Percentiles rank a stretch among this genome's conserved stretches.
Evolutionary conservation across 2,113 vertebrate genomes (phyloP).

Genomic region (Labrus mixtus): DNA sequence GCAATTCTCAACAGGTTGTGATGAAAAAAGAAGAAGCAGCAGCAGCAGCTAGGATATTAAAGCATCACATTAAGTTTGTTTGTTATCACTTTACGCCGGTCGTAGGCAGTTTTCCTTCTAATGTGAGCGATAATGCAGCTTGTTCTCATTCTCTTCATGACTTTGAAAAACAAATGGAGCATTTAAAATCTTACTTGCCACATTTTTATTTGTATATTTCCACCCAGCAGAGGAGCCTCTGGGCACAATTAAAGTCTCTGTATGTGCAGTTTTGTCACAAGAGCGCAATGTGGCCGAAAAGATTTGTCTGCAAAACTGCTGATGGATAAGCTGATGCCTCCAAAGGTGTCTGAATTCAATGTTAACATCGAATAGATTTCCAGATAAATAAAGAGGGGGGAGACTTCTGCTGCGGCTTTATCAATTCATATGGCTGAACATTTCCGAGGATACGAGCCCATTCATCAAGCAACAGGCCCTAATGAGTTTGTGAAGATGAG

Average conservation of each 20-base stretch:
- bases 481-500: slow-evolving; percentile 59
- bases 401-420: neutral
- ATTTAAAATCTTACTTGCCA: neutral
- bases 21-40: slow-evolving; percentile 19
- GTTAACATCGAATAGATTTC: slow-evolving; percentile 2
- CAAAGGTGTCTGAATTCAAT: neutral
- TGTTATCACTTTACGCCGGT: neutral
- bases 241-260: neutral
- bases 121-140: neutral
- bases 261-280: neutral
- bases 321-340: slow-evolving; percentile 2
- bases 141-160: neutral
- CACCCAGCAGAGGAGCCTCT: neutral
- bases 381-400: slow-evolving; percentile 1
- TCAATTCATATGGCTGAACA: slow-evolving; percentile 29
- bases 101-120: neutral
- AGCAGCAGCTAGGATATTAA: neutral
- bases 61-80: slow-evolving; percentile 7
- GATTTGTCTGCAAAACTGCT: neutral
- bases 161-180: neutral
- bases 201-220: neutral
- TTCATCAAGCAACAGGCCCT: slow-evolving; percentile 36
- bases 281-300: neutral
- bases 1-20: neutral
- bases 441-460: slow-evolving; percentile 24